Base-by-base conservation (phyloP, 2,113 vertebrate genomes). In the Phrynosoma platyrhinos region DNA sequence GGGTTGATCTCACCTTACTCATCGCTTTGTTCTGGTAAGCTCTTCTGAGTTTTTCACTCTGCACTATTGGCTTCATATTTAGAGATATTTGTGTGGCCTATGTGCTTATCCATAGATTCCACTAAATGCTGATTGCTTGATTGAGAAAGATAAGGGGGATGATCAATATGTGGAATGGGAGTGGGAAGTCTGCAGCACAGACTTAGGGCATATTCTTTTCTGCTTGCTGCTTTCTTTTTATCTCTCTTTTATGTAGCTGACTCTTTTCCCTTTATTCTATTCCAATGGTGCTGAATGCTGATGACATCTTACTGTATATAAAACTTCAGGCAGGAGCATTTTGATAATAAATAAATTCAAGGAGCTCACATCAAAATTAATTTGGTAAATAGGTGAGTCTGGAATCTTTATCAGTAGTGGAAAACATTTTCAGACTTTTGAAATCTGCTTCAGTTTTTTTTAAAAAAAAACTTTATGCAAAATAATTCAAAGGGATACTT, bases 191-290 rank as follows among this genome's bases (percentile, higher is more conserved):
- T 93, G 93, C 86, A 92, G 87, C 91, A 94, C 6, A 96, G 94
- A 95, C 96, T 96, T 91, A 94, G 94, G 96, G 95, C 96, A 88
- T 96, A 96, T 96, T 95, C 92, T 92, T 96, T 96, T 93, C 91
- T 94, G 91, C 94, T 95, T 87, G 90, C 92, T 91, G 92, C 82
- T 92, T 89, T 86, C 95, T 95, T 97, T 97, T 96, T 85, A 96
- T 96, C 96, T 95, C 89, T 86, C 91, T 96, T 94, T 93, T 87
- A 77, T 95, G 96, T 93, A 92, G 69, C 94, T 88, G 91, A 90
- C 94, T 93, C 89, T 83, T 89, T 40, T 89, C 53, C 66, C 90
- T 96, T 95, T 94, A 90, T 95, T 93, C 92, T 86, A 27, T 10
- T 5, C 77, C 88, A 0, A 20, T 91, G 88, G 91, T 90, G 93